A percentile compares a stretch with the other conserved stretches of the same genome.
Conservation (phyloP, 2,113 vertebrate genomes). For the zebrafish (Danio rerio) region DNA sequence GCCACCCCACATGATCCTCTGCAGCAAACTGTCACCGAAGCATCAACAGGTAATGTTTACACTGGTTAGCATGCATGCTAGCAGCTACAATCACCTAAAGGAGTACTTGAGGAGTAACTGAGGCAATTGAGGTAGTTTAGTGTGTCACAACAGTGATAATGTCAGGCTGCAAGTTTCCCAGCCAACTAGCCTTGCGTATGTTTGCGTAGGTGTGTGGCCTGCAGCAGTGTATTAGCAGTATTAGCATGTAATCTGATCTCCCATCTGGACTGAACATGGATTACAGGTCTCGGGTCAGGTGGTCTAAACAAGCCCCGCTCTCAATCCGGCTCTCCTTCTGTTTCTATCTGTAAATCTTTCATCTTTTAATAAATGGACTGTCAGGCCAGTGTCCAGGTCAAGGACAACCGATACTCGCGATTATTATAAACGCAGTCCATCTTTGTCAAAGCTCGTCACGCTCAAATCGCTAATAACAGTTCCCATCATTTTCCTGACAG, state of each 20-base stretch:
- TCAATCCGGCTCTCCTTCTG: neutral
- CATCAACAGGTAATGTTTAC: too few relatives aligned
- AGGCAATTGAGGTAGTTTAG: neutral
- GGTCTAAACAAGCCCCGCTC: constrained; percentile 24
- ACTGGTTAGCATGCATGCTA: too few relatives aligned
- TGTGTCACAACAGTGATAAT: constrained; percentile 23
- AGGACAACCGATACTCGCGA: constrained; percentile 40
- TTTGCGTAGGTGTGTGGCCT: constrained; percentile 22
- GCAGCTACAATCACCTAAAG: too few relatives aligned
- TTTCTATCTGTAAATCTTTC: constrained; percentile 34
- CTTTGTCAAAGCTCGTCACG: constrained; percentile 15
- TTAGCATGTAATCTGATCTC: constrained; percentile 44
- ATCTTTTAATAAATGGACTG: constrained; percentile 34
- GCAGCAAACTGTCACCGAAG: too few relatives aligned
- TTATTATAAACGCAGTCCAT: constrained; percentile 22
- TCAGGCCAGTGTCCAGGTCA: constrained; percentile 37
- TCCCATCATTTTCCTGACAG: constrained; percentile 28
- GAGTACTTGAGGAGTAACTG: too few relatives aligned
- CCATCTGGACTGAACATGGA: constrained; percentile 38
- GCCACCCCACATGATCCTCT: too few relatives aligned
- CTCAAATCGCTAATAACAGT: neutral
- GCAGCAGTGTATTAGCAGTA: neutral
- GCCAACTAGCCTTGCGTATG: neutral
- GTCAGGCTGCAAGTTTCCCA: constrained; percentile 38
- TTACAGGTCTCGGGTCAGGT: constrained; percentile 38